Evolutionary conservation across 2,113 vertebrate species (phyloP), one percentile per base, ranked within the genome.

Genomic region (Rhinolophus sinicus): DNA sequence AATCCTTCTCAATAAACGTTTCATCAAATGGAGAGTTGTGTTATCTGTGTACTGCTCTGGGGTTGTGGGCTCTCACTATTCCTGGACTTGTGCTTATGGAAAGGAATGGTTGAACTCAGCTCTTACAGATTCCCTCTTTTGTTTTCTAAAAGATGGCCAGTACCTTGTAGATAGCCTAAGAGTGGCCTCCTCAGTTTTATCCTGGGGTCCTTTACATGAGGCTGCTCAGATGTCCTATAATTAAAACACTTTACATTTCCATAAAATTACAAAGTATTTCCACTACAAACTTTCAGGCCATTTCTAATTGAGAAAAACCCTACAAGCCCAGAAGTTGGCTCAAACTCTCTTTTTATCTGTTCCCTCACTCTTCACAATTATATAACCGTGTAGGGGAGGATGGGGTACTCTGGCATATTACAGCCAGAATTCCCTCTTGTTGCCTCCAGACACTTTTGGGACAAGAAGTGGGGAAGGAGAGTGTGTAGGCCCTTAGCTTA

Each of bases 261-360:
- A 50, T 50, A 50, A 50, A 50, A 50, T 50, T 50, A 50, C 47
- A 10, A 50, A 50, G 12, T 12, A 2, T 50, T 13, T 50, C 1
- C 47, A 50, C 47, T 88, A 98, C 98, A 98, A 98, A 95, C 10
- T 96, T 97, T 97, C 93, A 81, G 92, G 58, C 90, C 89, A 97
- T 95, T 21, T 93, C 88, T 96, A 98, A 96, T 30, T 3, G 80
- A 97, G 97, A 94, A 95, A 97, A 97, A 16, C 11, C 1, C 50
- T 94, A 67, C 9, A 56, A 56, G 64, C 94, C 80, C 92, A 97
- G 35, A 72, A 64, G 3, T 50, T 83, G 13, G 4, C 11, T 83
- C 26, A 65, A 44, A 44, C 1, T n/a, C 6, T n/a, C n/a, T 64
- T 38, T 86, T 67, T 28, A 60, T 1, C 21, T 54, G 22, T 15